A percentile compares a stretch with the other conserved stretches of the same genome.
phyloP scores from a whole-genome alignment of 64 coral and sea anemone species.

The Porites australiensis region DNA sequence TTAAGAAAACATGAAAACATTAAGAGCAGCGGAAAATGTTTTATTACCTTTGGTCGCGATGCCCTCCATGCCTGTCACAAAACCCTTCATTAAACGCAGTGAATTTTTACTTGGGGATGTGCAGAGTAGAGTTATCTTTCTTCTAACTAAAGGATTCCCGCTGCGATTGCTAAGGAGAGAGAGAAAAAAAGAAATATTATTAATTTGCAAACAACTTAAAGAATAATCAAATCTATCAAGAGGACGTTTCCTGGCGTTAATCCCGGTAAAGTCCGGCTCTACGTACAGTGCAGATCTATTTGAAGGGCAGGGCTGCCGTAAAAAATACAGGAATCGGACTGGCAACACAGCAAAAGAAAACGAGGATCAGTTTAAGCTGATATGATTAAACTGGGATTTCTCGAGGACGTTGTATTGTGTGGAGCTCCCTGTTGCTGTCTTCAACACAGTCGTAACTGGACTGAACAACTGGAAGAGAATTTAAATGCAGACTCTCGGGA shows the following conservation, averaged over 20 bases:
- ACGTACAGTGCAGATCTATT: not conserved
- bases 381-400: slow-evolving; percentile 8
- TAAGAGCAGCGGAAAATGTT: not conserved
- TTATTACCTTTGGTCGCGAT: slow-evolving; percentile 18
- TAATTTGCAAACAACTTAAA: not conserved
- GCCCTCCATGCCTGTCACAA: slow-evolving; percentile 1
- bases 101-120: not conserved
- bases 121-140: not conserved
- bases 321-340: not conserved
- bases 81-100: slow-evolving; percentile 31
- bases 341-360: not conserved
- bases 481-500: not conserved
- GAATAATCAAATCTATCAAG: not conserved
- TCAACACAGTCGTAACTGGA: not conserved
- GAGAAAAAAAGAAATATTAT: slow-evolving; percentile 1
- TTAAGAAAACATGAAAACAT: not conserved
- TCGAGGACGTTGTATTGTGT: not conserved
- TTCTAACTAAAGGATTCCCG: slow-evolving; percentile 1
- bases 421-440: not conserved
- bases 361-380: not conserved
- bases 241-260: not conserved
- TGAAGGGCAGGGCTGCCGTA: not conserved
- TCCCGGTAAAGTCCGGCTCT: not conserved
- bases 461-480: not conserved
- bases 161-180: slow-evolving; percentile 9